phyloP scores from a whole-genome alignment of 2,797 vertebrate genomes.

The Orestias chungarensis region DNA sequence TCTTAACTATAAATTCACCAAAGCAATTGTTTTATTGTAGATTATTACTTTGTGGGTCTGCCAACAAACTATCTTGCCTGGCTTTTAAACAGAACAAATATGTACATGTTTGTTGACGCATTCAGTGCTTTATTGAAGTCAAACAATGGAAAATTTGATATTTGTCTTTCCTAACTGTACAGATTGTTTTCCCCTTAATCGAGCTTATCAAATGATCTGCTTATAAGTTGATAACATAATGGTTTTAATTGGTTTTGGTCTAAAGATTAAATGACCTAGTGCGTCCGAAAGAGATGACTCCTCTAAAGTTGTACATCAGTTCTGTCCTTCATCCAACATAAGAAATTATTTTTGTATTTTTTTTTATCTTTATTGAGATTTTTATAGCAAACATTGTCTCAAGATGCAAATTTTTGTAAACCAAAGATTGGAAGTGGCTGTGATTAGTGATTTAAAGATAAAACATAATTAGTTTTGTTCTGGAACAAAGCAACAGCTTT shows the following conservation, averaged over 20 bases:
- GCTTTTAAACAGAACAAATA: slow-evolving; percentile 27
- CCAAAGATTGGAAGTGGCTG: background rate
- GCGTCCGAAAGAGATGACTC: background rate
- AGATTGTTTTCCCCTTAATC: background rate
- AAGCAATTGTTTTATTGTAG: background rate
- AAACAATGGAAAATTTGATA: slow-evolving; percentile 22
- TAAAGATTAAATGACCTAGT: slow-evolving; percentile 3
- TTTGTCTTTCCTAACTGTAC: slow-evolving; percentile 27
- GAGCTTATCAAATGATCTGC: background rate
- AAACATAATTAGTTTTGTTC: background rate
- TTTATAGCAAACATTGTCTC: background rate
- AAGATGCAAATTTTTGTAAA: background rate
- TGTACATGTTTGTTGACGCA: slow-evolving; percentile 38
- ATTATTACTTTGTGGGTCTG: slow-evolving; percentile 15
- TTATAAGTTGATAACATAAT: background rate
- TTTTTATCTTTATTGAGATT: background rate
- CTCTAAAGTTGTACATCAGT: slow-evolving; percentile 22
- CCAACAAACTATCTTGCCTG: slow-evolving; percentile 1
- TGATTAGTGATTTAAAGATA: background rate
- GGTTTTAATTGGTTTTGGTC: background rate
- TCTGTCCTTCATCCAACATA: slow-evolving; percentile 2
- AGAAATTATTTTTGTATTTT: slow-evolving; percentile 17
- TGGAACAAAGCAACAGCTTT: background rate
- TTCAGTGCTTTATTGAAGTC: slow-evolving; percentile 29
- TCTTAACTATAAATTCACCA: slow-evolving; percentile 15